Evolutionary conservation across 2,113 vertebrate genomes (phyloP), one percentile per base, ranked within the genome.

Genomic region (Aleadryas rufinucha): DNA sequence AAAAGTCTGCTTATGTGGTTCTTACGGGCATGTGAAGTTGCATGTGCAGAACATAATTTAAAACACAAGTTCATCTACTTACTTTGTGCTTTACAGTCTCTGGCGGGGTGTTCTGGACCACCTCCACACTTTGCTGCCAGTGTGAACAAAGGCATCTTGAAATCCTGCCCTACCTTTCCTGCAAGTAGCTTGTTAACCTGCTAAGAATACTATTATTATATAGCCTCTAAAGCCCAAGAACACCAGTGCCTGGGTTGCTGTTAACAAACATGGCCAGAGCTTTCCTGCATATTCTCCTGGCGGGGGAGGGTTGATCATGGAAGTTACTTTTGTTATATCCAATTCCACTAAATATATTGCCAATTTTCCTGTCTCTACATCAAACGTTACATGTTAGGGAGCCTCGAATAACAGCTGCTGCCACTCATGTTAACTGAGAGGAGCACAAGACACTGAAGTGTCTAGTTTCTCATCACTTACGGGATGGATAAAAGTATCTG

Each of bases 381-480:
- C 89, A 86, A 90, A 88, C 0, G 0, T 78, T 91, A 57, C 59
- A 78, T 79, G 82, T 70, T 75, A 89, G 81, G 90, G 81, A 95
- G 89, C 94, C 93, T 95, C 45, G 77, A 83, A 96, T 94, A 96
- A 83, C 96, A 96, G 90, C 92, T 95, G 92, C 95, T 93, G 96
- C 93, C 94, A 83, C 84, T 84, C 96, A 76, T 97, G 96, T 96
- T 92, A 98, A 97, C 93, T 87, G 97, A 97, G 97, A 97, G 91
- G 91, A 94, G 84, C 91, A 92, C 88, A 90, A 30, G 97, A 94
- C 95, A 91, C 96, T 94, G 94, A 95, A 96, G 98, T 97, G 92
- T 98, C 97, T 86, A 49, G 97, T 98, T 97, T 97, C 97, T 94
- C 92, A 92, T 97, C 92, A 95, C 94, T 97, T 94, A 96, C 1